Base-by-base conservation (phyloP, 2,888 invertebrate genomes). In the Ctena decussata region DNA sequence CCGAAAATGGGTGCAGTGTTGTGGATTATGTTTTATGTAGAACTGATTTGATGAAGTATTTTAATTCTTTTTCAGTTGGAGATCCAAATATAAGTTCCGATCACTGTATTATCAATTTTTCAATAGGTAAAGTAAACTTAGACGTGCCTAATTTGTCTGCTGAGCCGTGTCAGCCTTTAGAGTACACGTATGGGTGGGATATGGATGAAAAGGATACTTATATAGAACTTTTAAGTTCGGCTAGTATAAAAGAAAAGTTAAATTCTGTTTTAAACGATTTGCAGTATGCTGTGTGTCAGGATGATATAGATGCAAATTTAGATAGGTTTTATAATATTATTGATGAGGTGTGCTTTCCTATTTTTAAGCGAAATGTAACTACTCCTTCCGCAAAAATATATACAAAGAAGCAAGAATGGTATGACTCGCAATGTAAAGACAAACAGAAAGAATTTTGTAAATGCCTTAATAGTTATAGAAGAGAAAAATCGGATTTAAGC, bases 1-100 rank as follows among this genome's bases (percentile, higher is more conserved):
- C 2, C 35, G 21, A 41, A 24, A 32, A 37, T n/a, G 80, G 80
- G 12, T 60, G 73, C 35, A 80, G 80, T 24, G 37, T 75, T 11
- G 75, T 74, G 6, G 80, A 80, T 49, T 70, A 69, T 80, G 74
- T 80, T 24, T 49, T 80, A 74, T 80, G 74, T 69, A 74, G 69
- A 37, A 35, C 57, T 15, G 69, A 65, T 12, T n/a, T 80, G 30
- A 65, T 80, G 35, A 27, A 32, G 15, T 41, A 44, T 32, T 74
- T 74, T 44, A 46, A 49, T 32, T 15, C 6, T 32, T 80, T 80
- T 35, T 2, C 41, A 27, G 69, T 80, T 32, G n/a, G 37, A 15
- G 41, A 12, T 11, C 37, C 80, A n/a, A 80, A 80, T 80, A 80
- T 80, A 49, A 74, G 60, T 46, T 60, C 74, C 12, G 80, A 80